Percentiles rank a stretch among this genome's conserved stretches.
Evolutionary conservation across 2,113 vertebrate species (phyloP).

Genomic region (Carassius auratus): DNA sequence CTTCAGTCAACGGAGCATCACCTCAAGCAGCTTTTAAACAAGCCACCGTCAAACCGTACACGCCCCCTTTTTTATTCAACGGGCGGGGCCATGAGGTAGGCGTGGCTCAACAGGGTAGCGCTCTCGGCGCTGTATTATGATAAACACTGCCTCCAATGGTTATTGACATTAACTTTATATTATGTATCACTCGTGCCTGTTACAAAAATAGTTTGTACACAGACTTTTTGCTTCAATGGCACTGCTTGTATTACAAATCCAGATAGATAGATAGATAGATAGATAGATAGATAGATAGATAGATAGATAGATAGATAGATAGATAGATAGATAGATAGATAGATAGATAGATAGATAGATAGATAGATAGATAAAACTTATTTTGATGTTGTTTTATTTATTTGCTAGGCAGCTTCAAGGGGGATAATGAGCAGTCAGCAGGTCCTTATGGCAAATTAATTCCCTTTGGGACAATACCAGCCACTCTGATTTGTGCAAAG

Average conservation of each 20-base stretch:
- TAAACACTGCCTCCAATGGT: too few relatives aligned
- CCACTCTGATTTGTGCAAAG: background rate
- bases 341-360: too few relatives aligned
- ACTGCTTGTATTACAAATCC: background rate
- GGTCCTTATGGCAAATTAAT: background rate
- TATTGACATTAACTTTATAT: background rate
- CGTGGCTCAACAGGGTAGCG: background rate
- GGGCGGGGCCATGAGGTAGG: background rate
- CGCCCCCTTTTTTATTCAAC: background rate
- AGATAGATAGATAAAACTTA: too few relatives aligned
- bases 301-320: too few relatives aligned
- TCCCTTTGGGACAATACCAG: background rate
- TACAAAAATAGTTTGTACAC: background rate
- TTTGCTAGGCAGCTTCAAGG: background rate
- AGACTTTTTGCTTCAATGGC: background rate
- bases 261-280: background rate
- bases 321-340: too few relatives aligned
- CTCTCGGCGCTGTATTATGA: too few relatives aligned
- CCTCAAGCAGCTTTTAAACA: conserved; percentile 13
- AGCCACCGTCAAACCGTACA: background rate
- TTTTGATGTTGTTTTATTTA: background rate
- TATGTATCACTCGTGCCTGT: background rate
- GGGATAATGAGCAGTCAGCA: background rate
- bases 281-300: too few relatives aligned
- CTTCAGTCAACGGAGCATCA: background rate